Conservation (phyloP, 2,113 vertebrate species). For the Rana temporaria region DNA sequence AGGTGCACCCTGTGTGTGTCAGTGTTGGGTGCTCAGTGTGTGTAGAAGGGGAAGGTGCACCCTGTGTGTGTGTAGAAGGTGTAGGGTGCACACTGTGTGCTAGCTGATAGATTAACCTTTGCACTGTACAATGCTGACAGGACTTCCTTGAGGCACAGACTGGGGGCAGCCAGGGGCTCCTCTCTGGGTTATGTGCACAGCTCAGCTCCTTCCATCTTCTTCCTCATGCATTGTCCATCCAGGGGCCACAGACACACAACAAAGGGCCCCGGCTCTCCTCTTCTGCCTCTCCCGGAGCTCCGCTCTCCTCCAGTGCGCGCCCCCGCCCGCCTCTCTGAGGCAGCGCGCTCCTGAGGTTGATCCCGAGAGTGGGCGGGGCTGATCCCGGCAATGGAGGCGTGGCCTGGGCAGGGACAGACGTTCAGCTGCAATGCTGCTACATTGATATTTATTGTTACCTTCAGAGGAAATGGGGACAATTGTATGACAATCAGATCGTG, state of each 20-base stretch:
- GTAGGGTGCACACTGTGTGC: not conserved
- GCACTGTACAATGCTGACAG: not conserved
- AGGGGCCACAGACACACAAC: not conserved
- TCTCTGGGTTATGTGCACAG: not conserved
- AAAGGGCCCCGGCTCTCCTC: not conserved
- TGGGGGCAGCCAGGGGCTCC: not conserved
- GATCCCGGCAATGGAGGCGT: not conserved
- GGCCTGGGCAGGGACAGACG: not conserved
- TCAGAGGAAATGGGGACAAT: no score
- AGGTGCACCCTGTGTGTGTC: not conserved
- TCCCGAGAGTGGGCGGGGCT: not conserved
- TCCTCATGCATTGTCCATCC: conserved; percentile 36
- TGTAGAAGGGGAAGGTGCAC: no score
- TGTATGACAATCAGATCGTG: no score
- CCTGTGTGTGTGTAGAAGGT: not conserved
- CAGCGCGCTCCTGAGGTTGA: conserved; percentile 10
- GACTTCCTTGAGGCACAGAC: not conserved
- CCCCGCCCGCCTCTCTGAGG: not conserved
- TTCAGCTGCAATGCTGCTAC: no score
- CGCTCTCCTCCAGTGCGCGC: conserved; percentile 3
- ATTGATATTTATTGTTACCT: no score
- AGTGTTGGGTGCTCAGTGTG: no score
- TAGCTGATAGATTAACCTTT: not conserved
- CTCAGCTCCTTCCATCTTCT: not conserved
- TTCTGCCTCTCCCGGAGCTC: conserved; percentile 16